Conservation (phyloP, 2,797 vertebrate genomes). For the Philypnodon macrostomus region DNA sequence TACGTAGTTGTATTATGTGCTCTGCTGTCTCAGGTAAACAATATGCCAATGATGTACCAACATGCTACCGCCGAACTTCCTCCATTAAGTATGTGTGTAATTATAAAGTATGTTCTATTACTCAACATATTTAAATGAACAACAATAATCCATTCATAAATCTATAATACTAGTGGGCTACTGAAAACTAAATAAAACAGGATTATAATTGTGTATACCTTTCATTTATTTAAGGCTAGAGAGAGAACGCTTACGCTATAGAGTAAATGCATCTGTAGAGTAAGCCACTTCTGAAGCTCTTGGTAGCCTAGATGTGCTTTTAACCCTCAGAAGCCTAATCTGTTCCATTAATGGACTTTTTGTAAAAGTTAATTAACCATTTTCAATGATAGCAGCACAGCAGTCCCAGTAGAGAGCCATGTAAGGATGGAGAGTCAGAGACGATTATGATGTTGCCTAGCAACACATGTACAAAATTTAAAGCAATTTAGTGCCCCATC, state of each 20-base stretch:
- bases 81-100: not conserved
- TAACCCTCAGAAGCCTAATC: constrained; percentile 66
- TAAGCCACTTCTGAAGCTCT: constrained; percentile 41
- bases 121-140: too few relatives aligned
- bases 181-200: too few relatives aligned
- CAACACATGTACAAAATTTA: constrained; percentile 81
- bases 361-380: constrained; percentile 77
- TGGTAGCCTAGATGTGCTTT: constrained; percentile 36
- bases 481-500: constrained; percentile 75
- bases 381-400: constrained; percentile 70
- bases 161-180: constrained; percentile 20
- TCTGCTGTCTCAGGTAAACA: constrained; percentile 19
- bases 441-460: constrained; percentile 82
- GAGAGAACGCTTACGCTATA: too few relatives aligned
- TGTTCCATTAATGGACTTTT: constrained; percentile 73
- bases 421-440: constrained; percentile 63
- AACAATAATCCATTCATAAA: not conserved
- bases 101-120: too few relatives aligned
- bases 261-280: constrained; percentile 7
- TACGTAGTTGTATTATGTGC: constrained; percentile 8
- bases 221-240: too few relatives aligned
- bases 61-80: not conserved
- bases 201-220: too few relatives aligned
- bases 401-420: constrained; percentile 71
- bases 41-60: not conserved